These are phyloP conservation scores for Diachasma alloeum DNA, from an alignment of 1,140 invertebrate genomes.

Conservation along the genomic window DNA sequence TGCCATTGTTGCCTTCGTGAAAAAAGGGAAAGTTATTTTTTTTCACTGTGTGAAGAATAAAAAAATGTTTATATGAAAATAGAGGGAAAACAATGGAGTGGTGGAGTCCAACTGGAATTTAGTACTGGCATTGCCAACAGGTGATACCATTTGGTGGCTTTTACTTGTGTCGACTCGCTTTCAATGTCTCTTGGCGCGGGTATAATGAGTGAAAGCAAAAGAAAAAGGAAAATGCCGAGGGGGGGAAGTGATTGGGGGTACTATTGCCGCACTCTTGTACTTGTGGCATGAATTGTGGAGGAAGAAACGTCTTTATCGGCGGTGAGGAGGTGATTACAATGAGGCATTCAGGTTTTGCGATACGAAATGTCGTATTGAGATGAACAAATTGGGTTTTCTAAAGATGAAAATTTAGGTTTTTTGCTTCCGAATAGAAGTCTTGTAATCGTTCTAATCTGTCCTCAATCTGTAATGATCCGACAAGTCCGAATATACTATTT, in stretches of 20 bases:
- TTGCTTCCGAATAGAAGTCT: no score
- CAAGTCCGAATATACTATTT: no score
- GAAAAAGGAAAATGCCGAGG: no score
- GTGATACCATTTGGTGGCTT: slow-evolving; percentile 41
- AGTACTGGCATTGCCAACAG: slow-evolving; percentile 47
- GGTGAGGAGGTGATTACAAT: neutral
- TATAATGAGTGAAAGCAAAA: slow-evolving; percentile 29
- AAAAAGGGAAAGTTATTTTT: slow-evolving; percentile 10
- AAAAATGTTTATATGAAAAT: neutral
- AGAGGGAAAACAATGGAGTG: slow-evolving; percentile 15
- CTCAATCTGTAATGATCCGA: no score
- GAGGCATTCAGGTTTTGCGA: neutral
- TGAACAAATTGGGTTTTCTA: neutral
- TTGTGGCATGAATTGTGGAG: neutral
- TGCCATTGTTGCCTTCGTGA: neutral
- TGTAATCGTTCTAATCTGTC: no score
- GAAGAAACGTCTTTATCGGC: neutral
- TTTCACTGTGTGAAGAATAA: neutral
- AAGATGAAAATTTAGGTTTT: no score
- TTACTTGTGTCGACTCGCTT: slow-evolving; percentile 17
- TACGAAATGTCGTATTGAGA: neutral
- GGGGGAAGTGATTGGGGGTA: neutral
- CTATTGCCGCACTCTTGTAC: neutral
- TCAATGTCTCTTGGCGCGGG: slow-evolving; percentile 22
- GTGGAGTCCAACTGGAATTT: slow-evolving; percentile 34